Percentiles rank a stretch among this genome's conserved stretches.
These are phyloP conservation scores for Scaptomyza flava DNA, from an alignment of 2,888 invertebrate genomes.

Conservation along the genomic window DNA sequence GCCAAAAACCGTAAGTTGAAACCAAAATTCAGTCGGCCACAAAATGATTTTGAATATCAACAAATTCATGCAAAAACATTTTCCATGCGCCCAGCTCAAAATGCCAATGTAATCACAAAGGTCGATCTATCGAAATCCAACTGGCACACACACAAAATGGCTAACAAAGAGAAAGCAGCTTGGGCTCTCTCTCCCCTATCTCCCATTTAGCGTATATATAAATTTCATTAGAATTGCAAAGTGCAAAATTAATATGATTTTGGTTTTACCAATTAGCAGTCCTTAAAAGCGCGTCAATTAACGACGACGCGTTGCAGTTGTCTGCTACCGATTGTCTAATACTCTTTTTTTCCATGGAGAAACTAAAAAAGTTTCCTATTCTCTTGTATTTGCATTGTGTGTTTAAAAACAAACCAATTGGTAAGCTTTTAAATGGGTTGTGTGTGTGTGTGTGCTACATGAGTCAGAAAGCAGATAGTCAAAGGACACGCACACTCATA, in stretches of 20 bases:
- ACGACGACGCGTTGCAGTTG: background rate
- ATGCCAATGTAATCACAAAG: conserved; percentile 55
- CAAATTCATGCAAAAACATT: conserved; percentile 63
- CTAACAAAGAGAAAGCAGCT: conserved; percentile 16
- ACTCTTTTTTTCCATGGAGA: background rate
- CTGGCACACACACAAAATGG: conserved; percentile 10
- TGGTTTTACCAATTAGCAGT: conserved; percentile 65
- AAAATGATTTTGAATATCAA: conserved; percentile 75
- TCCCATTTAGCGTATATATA: background rate
- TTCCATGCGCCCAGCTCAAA: conserved; percentile 33
- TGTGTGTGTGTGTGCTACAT: background rate
- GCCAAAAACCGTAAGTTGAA: conserved; percentile 34
- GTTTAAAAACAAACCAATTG: background rate
- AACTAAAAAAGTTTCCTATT: background rate
- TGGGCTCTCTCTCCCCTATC: background rate
- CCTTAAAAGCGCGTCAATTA: conserved; percentile 32
- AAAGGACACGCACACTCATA: conserved; percentile 17
- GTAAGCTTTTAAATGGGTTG: conserved; percentile 14
- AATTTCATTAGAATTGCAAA: conserved; percentile 30
- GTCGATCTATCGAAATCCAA: conserved; percentile 11
- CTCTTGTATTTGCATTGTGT: background rate
- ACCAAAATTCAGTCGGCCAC: conserved; percentile 65
- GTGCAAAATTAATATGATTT: conserved; percentile 40
- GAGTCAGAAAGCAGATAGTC: conserved; percentile 27
- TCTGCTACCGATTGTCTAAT: background rate